These are phyloP conservation scores for Drosophila mauritiana DNA, from an alignment of 1,140 invertebrate species.

Conservation along the genomic window DNA sequence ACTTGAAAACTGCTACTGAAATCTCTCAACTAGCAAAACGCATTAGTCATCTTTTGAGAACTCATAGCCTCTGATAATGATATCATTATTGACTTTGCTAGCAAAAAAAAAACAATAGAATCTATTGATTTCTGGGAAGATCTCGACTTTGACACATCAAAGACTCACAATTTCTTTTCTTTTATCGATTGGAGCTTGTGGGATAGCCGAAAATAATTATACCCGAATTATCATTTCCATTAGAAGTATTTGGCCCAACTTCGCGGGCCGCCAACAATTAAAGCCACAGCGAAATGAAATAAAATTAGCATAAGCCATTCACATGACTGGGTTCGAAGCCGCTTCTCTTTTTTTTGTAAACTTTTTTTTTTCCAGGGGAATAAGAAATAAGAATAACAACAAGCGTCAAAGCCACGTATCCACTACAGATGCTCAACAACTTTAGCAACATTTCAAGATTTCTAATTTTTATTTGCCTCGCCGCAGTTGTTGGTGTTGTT, in stretches of 20 bases:
- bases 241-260: conserved; percentile 15
- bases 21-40: background rate
- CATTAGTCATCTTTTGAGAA: conserved; percentile 20
- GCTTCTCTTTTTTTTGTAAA: conserved; percentile 29
- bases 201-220: conserved; percentile 8
- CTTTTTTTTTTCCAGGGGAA: conserved; percentile 21
- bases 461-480: conserved; percentile 70
- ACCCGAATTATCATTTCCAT: conserved; percentile 20
- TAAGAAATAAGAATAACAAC: conserved; percentile 26
- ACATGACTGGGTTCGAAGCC: conserved; percentile 17
- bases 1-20: conserved; percentile 7
- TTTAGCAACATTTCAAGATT: conserved; percentile 64
- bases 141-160: conserved; percentile 1
- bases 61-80: conserved; percentile 6
- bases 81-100: conserved; percentile 21
- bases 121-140: conserved; percentile 6
- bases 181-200: background rate
- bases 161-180: conserved; percentile 4
- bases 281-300: conserved; percentile 23
- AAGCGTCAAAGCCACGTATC: conserved; percentile 38
- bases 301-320: conserved; percentile 47
- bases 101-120: conserved; percentile 12
- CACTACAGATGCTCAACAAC: conserved; percentile 54
- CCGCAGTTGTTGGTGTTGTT: conserved; percentile 50
- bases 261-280: conserved; percentile 29